Evolutionary conservation across 2,888 invertebrate species (phyloP).

Genomic region (Leptopterna dolabrata): DNA sequence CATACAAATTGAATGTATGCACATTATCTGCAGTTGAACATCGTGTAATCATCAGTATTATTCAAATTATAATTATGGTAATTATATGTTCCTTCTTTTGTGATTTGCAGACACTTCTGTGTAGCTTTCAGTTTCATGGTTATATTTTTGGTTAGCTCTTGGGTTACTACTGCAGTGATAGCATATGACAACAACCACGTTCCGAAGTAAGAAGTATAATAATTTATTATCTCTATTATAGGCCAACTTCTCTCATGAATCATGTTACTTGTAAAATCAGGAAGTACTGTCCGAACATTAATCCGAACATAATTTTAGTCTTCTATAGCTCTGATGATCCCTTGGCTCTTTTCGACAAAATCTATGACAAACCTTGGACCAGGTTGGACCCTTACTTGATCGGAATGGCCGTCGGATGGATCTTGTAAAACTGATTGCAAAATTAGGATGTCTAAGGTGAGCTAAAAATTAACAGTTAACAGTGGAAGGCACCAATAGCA

Average conservation of each 20-base stretch:
- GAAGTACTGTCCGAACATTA: background rate
- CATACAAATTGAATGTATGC: too few species aligned
- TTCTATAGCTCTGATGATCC: constrained; percentile 79
- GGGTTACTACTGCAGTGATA: constrained; percentile 83
- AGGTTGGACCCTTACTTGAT: constrained; percentile 85
- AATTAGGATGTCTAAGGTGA: constrained; percentile 79
- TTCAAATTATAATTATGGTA: too few species aligned
- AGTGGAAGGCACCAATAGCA: too few species aligned
- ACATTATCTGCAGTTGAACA: too few species aligned
- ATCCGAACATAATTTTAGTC: background rate
- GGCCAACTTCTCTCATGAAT: background rate
- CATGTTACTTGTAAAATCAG: background rate
- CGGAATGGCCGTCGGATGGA: constrained; percentile 88
- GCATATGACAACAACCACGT: constrained; percentile 84
- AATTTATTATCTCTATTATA: background rate
- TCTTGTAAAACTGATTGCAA: constrained; percentile 85
- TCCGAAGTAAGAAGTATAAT: constrained; percentile 68
- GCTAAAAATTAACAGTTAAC: background rate
- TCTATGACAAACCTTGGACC: constrained; percentile 92
- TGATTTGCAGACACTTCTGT: constrained; percentile 77
- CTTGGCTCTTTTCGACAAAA: constrained; percentile 86
- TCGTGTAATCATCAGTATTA: too few species aligned
- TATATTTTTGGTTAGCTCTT: constrained; percentile 79
- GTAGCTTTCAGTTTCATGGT: constrained; percentile 76
- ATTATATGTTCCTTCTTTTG: too few species aligned